Conservation (phyloP, 2,888 invertebrate species). For the Automeris io region DNA sequence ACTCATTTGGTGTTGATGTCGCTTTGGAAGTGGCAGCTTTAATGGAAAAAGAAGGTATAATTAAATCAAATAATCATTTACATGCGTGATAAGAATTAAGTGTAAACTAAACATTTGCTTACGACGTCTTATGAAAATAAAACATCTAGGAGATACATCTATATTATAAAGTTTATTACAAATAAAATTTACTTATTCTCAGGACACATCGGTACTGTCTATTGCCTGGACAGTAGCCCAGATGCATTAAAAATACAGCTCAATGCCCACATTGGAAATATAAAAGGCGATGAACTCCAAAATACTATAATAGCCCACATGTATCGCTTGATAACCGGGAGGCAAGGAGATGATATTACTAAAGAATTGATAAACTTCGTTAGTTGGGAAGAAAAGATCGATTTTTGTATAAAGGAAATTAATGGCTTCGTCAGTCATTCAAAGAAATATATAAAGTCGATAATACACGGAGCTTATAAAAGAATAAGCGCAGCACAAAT, state of each 20-base stretch:
- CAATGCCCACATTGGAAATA: conserved; percentile 28
- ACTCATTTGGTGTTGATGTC: conserved; percentile 9
- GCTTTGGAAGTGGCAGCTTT: conserved; percentile 14
- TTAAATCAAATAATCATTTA: background rate
- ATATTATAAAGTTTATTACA: too few relatives aligned
- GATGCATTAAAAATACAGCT: conserved; percentile 33
- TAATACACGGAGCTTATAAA: background rate
- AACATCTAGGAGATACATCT: too few relatives aligned
- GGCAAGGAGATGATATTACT: background rate
- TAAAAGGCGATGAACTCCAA: conserved; percentile 28
- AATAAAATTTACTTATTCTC: too few relatives aligned
- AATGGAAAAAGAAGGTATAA: conserved; percentile 2
- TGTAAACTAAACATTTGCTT: too few relatives aligned
- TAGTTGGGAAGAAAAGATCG: background rate
- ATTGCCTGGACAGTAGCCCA: conserved; percentile 46
- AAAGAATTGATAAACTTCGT: background rate
- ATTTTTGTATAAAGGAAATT: background rate
- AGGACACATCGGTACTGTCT: conserved; percentile 40
- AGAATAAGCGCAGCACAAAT: conserved; percentile 17
- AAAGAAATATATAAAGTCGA: background rate
- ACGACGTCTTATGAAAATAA: too few relatives aligned
- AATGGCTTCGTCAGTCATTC: too few relatives aligned
- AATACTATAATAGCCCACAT: conserved; percentile 10
- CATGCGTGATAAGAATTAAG: too few relatives aligned
- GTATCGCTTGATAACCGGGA: background rate